Evolutionary conservation across 2,888 invertebrate species (phyloP).

Genomic region (Lucinisca nassula): DNA sequence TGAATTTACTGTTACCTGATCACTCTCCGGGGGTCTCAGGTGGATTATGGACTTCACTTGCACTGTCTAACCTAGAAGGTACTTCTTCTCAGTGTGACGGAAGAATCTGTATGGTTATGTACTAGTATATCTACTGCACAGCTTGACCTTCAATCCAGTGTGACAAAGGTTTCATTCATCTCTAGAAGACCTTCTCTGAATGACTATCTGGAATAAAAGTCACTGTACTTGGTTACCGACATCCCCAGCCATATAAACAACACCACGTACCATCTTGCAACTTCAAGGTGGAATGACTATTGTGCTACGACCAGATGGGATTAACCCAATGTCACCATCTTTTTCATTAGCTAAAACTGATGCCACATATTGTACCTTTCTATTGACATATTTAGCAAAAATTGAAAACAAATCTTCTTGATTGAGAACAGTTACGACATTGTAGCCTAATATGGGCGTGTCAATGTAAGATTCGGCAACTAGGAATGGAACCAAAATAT

Average conservation of each 20-base stretch:
- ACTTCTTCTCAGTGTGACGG: background rate
- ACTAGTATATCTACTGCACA: slow-evolving; percentile 7
- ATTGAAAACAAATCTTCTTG: background rate
- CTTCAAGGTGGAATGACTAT: background rate
- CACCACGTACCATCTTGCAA: background rate
- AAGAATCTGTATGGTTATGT: background rate
- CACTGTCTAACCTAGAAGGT: background rate
- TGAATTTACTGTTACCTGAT: background rate
- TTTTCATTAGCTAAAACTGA: background rate
- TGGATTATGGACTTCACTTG: slow-evolving; percentile 28
- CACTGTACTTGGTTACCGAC: background rate
- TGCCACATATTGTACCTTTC: background rate
- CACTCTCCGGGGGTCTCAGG: background rate
- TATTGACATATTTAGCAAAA: slow-evolving; percentile 8
- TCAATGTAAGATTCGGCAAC: slow-evolving; percentile 20
- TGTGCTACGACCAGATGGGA: background rate
- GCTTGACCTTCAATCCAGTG: background rate
- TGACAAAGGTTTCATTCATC: slow-evolving; percentile 14
- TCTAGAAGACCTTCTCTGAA: background rate
- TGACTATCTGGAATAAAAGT: background rate
- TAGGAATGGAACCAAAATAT: slow-evolving; percentile 22
- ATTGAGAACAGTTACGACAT: slow-evolving; percentile 16
- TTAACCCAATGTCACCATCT: slow-evolving; percentile 7
- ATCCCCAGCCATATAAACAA: slow-evolving; percentile 5
- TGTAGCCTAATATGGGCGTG: slow-evolving; percentile 29